phyloP scores from a whole-genome alignment of 2,888 invertebrate genomes.

The Trichacis sp. region DNA sequence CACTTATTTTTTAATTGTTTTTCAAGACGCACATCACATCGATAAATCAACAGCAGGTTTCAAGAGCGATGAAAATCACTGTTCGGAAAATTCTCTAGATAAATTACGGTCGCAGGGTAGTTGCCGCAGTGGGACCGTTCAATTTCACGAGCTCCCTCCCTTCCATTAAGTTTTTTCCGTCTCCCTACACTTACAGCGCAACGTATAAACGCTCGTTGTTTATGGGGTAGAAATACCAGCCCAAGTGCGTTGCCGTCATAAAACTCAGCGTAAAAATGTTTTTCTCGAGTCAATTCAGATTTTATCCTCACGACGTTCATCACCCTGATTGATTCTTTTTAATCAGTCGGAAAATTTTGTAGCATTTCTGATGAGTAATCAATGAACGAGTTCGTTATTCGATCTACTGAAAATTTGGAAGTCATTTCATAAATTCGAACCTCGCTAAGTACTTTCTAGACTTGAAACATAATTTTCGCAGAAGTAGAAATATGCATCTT shows the following conservation, averaged over 20 bases:
- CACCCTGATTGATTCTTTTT: too few relatives aligned
- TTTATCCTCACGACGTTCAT: background rate
- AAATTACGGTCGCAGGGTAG: constrained; percentile 21
- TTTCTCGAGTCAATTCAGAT: background rate
- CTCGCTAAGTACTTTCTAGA: too few relatives aligned
- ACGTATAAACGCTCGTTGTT: constrained; percentile 17
- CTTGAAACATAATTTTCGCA: too few relatives aligned
- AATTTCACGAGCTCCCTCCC: constrained; percentile 44
- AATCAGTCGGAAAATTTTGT: too few relatives aligned
- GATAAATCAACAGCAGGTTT: constrained; percentile 20
- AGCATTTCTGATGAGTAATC: too few relatives aligned
- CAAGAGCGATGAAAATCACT: constrained; percentile 19
- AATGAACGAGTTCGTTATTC: too few relatives aligned
- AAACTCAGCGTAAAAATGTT: background rate
- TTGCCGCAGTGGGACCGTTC: constrained; percentile 32
- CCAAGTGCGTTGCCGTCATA: background rate
- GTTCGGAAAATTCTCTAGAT: constrained; percentile 15
- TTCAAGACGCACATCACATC: too few relatives aligned
- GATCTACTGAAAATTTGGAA: too few relatives aligned
- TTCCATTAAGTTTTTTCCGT: constrained; percentile 24
- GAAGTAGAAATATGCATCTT: too few relatives aligned
- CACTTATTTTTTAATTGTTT: too few relatives aligned
- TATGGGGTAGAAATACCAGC: constrained; percentile 21
- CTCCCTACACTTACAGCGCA: constrained; percentile 11
- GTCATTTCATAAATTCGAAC: too few relatives aligned